Evolutionary conservation across 2,113 vertebrate species (phyloP), one percentile per base, ranked within the genome.

Genomic region (Heloderma charlesbogerti): DNA sequence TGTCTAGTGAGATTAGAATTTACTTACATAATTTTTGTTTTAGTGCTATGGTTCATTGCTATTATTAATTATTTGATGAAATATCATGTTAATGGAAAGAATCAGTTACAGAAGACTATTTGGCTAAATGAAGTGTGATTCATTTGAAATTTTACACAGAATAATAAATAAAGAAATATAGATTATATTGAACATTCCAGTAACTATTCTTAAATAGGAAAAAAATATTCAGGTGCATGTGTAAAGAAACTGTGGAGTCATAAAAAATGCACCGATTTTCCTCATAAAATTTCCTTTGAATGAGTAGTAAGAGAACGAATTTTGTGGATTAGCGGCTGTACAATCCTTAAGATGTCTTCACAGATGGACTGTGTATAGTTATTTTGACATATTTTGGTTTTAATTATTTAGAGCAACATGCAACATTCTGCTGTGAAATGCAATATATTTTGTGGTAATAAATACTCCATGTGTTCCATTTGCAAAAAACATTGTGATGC

Each of bases 391-490:
- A 2, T 1, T 75, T 40, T 67, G 1, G 0, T 37, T 90, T 81
- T 63, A 91, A 60, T 48, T 88, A 66, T 74, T 81, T 25, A 81
- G 57, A 16, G 1, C 89, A 90, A 72, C 74, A 92, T n/a, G 15
- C 74, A 37, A 51, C 15, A 84, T 15, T 1, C 15, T 88, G 37
- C 27, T 91, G 37, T 40, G 51, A 78, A 5, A 15, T 92, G 7
- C 6, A 89, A 1, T 67, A 0, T 86, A 43, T 80, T 84, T 91
- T 87, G 0, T 12, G 84, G 72, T 88, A 16, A 22, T 79, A 37
- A 51, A 88, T 88, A 80, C 69, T 48, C 22, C 18, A n/a, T 25
- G 34, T 66, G 40, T 67, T 67, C 8, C 31, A 63, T 79, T 88
- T 48, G 40, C 77, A 48, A 67, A 48, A 77, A 43, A 8, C 22